Base-by-base conservation (phyloP, 2,113 vertebrate genomes). In the Catharus fuscescens region DNA sequence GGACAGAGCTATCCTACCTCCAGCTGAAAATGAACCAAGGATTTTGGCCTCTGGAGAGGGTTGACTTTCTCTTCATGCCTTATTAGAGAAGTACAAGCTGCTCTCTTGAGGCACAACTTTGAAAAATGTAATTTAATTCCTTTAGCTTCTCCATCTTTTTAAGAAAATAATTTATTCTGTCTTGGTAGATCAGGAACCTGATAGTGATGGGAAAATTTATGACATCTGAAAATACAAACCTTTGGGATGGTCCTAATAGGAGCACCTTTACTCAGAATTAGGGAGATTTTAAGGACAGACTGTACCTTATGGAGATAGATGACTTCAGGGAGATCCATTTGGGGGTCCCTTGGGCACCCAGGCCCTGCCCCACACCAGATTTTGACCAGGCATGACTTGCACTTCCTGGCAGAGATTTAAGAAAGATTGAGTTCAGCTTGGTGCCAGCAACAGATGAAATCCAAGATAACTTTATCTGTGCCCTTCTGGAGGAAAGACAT, bases 311-410 rank as follows among this genome's bases (percentile, higher is more conserved):
- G 29, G 45, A 48, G 31, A 19, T 0, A 9, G 18, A 5, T 20
- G 38, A 12, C 5, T 6, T 32, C 5, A 7, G 8, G 36, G 42
- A n/a, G 10, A 60, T 38, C 12, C 21, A 14, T 4, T 24, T 0
- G 0, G 34, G 26, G 32, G 31, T 64, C 24, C 9, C 38, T 66
- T 52, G 67, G 31, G 38, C 9, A 42, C 31, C 38, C 0, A 0
- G 38, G 12, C 31, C 20, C 31, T 76, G 32, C 16, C 47, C 53
- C 13, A 8, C 14, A 56, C 3, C 57, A 62, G 28, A 32, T 34
- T 82, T 84, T 72, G 61, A 36, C 26, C 38, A 62, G 78, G 25
- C 66, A 31, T 40, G 74, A 88, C 85, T 62, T 69, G 71, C 21
- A 40, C 32, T 91, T 93, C 54, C 50, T 71, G 2, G 5, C 45